Evolutionary conservation across 53 echinoderm and acorn worm species (phyloP), one percentile per base, ranked within the genome.

Genomic region (Echinometra lucunter): DNA sequence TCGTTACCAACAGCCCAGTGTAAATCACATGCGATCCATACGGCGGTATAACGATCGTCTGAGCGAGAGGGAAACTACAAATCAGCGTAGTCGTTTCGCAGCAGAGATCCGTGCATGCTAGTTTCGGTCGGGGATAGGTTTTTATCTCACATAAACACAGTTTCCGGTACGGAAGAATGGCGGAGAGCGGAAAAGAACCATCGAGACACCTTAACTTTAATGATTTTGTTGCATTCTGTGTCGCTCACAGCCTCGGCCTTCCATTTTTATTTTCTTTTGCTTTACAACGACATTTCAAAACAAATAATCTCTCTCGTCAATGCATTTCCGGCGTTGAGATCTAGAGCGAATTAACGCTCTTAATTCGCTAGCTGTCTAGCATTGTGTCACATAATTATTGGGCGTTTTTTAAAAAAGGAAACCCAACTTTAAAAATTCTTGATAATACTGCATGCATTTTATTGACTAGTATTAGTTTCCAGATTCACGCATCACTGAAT

Each of bases 81-180:
- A 78, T 78, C 78, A 78, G 42, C 78, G 78, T 78, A 78, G 78
- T 35, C 78, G 78, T 78, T 78, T 78, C 78, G 78, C 78, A 5
- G 40, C 78, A 35, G 40, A 78, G 78, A 78, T 78, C 78, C 78
- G 78, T 42, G 42, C 78, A 78, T 78, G 78, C 38, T 78, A 21
- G 78, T 42, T 42, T 78, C 78, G 74, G 34, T 74, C 74, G 88
- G 90, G 58, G 35, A 90, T 40, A 40, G 60, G 66, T 57, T 90
- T 90, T 90, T 90, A 90, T 90, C 90, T 58, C 44, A 90, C 90
- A 58, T 90, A 58, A 90, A 58, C 90, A 90, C 90, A 27, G 30
- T 37, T 63, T 90, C 90, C 90, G 90, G 90, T 66, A 18, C 90
- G 90, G 90, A 90, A 90, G 90, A 90, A 90, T 90, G 90, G 90